A percentile compares a stretch with the other conserved stretches of the same genome.
These are phyloP conservation scores for Porites evermanni DNA, from an alignment of 92 coral and sea anemone species.

Conservation along the genomic window DNA sequence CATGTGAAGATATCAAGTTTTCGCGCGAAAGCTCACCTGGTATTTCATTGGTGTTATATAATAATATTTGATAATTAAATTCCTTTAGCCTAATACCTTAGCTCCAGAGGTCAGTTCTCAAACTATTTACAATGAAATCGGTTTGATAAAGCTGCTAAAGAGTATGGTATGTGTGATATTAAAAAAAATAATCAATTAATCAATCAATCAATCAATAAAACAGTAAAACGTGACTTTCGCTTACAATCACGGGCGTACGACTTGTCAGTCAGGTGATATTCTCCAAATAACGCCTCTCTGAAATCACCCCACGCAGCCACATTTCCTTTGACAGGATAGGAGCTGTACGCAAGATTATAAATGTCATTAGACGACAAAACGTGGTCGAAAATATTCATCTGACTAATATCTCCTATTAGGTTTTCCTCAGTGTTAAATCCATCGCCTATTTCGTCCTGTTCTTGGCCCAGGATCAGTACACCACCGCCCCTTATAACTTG, in stretches of 20 bases:
- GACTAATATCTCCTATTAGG: slow-evolving; percentile 82
- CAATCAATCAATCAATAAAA: too few relatives aligned
- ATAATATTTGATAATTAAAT: too few relatives aligned
- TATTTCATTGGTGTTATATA: too few relatives aligned
- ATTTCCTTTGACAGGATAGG: slow-evolving; percentile 73
- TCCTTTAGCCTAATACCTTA: too few relatives aligned
- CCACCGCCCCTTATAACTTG: slow-evolving; percentile 83
- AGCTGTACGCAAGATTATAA: slow-evolving; percentile 69
- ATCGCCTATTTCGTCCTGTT: slow-evolving; percentile 81
- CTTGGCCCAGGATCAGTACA: slow-evolving; percentile 82
- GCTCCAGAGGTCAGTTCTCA: too few relatives aligned
- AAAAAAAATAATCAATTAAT: too few relatives aligned
- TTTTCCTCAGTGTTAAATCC: slow-evolving; percentile 86
- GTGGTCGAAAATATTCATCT: slow-evolving; percentile 78
- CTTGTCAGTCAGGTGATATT: slow-evolving; percentile 45
- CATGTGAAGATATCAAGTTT: too few relatives aligned
- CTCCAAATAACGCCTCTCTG: slow-evolving; percentile 71
- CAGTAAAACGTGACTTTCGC: slow-evolving; percentile 11
- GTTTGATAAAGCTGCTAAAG: too few relatives aligned
- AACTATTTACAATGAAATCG: too few relatives aligned
- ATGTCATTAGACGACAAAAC: slow-evolving; percentile 67
- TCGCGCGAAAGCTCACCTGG: too few relatives aligned
- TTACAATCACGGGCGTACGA: slow-evolving; percentile 79
- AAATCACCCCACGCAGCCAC: slow-evolving; percentile 88
- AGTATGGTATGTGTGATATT: too few relatives aligned